phyloP scores from a whole-genome alignment of 2,797 vertebrate genomes.

The Psittacula derbiana region DNA sequence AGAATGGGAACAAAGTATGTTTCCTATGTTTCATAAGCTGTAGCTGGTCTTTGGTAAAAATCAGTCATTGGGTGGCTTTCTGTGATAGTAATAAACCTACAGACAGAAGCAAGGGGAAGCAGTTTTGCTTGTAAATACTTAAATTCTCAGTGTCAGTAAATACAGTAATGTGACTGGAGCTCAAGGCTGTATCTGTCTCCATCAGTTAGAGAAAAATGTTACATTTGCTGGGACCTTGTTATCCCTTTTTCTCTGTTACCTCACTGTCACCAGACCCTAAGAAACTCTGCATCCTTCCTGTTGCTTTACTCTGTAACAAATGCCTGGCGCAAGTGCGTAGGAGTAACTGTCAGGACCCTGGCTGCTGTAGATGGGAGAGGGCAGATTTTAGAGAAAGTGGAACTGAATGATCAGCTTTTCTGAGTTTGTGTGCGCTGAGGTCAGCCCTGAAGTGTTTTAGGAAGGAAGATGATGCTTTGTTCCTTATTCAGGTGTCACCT shows the following conservation, averaged over 20 bases:
- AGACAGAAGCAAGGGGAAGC: neutral
- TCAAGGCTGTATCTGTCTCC: neutral
- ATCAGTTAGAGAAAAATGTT: neutral
- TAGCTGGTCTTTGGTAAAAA: neutral
- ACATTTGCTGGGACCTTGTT: neutral
- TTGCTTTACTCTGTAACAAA: neutral
- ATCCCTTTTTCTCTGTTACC: neutral
- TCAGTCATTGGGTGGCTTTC: neutral
- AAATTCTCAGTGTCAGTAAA: neutral
- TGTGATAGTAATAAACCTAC: neutral
- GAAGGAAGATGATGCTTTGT: neutral
- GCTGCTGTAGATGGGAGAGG: fast-evolving
- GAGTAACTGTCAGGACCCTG: neutral
- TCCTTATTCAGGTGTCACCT: neutral
- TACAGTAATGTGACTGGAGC: neutral
- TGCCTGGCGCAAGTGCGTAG: neutral
- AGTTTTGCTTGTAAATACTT: neutral
- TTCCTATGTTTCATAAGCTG: neutral
- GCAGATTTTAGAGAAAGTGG: neutral
- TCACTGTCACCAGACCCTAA: neutral
- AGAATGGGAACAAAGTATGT: neutral
- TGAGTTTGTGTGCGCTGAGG: neutral
- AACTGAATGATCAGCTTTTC: neutral
- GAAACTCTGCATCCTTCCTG: neutral
- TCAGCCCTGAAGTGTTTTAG: neutral